Percentiles rank a stretch among this genome's conserved stretches.
phyloP scores from a whole-genome alignment of 2,888 invertebrate genomes.

The Heteromurus nitidus region DNA sequence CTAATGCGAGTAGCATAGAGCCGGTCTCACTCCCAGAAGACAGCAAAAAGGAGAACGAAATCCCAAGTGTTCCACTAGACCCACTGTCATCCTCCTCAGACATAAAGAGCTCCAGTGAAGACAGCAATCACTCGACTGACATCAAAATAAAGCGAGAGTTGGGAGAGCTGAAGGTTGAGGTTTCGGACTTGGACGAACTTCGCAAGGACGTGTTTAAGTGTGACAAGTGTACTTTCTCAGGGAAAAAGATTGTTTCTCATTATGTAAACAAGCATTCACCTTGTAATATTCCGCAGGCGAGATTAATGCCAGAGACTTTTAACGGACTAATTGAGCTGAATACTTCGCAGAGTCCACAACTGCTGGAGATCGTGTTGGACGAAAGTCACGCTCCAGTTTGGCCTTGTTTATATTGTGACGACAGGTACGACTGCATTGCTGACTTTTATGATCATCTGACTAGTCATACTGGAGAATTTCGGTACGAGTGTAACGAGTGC shows the following conservation, averaged over 20 bases:
- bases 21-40: not conserved
- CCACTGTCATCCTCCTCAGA: not conserved
- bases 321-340: constrained; percentile 56
- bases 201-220: constrained; percentile 76
- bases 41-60: not conserved
- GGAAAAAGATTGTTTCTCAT: constrained; percentile 81
- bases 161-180: not conserved
- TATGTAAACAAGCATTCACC: constrained; percentile 81
- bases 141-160: not conserved
- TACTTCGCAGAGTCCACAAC: constrained; percentile 56
- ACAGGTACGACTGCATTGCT: constrained; percentile 30
- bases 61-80: not conserved
- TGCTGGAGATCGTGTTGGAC: constrained; percentile 58
- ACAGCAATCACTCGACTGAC: not conserved
- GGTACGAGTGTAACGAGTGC: constrained; percentile 82
- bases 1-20: not conserved
- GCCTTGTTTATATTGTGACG: constrained; percentile 65
- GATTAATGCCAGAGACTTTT: constrained; percentile 52
- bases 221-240: constrained; percentile 80
- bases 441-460: constrained; percentile 84
- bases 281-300: constrained; percentile 74
- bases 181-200: not conserved
- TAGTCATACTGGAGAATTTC: constrained; percentile 87
- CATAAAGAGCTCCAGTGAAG: not conserved
- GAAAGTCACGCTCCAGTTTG: constrained; percentile 35